A percentile compares a stretch with the other conserved stretches of the same genome.
Evolutionary conservation across 2,888 invertebrate species (phyloP).

Genomic region (Eupithecia inturbata): DNA sequence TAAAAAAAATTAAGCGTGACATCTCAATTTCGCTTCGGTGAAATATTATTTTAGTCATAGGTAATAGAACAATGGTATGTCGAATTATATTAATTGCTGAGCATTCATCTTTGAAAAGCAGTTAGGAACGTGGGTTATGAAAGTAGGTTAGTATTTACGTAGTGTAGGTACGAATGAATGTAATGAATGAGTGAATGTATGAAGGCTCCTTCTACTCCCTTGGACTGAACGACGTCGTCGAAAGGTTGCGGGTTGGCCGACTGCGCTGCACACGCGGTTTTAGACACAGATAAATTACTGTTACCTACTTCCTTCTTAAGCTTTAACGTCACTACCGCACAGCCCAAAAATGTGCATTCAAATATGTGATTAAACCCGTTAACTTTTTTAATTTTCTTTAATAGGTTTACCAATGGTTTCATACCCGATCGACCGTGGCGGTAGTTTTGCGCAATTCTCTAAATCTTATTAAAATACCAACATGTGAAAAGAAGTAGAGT

Average conservation of each 20-base stretch:
- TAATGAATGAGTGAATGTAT: not conserved
- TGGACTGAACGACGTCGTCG: not conserved
- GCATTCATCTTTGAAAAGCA: not conserved
- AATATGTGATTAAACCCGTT: too few species aligned
- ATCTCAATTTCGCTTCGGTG: not conserved
- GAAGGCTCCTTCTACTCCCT: not conserved
- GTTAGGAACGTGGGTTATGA: not conserved
- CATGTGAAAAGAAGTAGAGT: too few species aligned
- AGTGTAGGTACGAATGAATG: too few species aligned
- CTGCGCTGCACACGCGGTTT: not conserved
- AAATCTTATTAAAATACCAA: too few species aligned
- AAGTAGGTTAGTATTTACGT: not conserved
- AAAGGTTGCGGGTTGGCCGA: not conserved
- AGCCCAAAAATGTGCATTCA: too few species aligned
- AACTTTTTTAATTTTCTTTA: too few species aligned
- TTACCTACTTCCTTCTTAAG: not conserved
- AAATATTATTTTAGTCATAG: not conserved
- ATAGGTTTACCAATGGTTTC: too few species aligned
- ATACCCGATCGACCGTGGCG: too few species aligned
- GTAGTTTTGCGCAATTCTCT: too few species aligned
- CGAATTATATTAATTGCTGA: slow-evolving; percentile 1
- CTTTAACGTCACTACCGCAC: too few species aligned
- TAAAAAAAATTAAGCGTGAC: not conserved
- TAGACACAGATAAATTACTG: not conserved
- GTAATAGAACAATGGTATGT: not conserved